These are phyloP conservation scores for Chymomyza caudatula DNA, from an alignment of 2,888 invertebrate species.

Conservation along the genomic window DNA sequence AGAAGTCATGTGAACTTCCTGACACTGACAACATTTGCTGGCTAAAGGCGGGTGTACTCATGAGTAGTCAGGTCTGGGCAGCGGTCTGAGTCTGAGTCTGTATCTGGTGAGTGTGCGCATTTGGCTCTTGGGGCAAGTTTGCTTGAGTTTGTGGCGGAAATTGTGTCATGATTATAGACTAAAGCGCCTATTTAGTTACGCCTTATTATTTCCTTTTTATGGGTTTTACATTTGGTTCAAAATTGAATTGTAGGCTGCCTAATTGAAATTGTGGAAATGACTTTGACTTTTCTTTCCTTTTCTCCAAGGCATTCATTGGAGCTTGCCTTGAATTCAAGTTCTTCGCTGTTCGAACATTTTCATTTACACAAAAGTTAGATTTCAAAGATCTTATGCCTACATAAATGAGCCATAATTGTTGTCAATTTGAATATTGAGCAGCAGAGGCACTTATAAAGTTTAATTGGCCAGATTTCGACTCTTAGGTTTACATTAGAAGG, in stretches of 20 bases:
- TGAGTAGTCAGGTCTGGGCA: not conserved
- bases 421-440: not conserved
- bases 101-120: conserved; percentile 4
- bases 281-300: conserved; percentile 39
- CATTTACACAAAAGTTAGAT: not conserved
- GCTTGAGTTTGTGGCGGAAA: conserved; percentile 51
- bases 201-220: conserved; percentile 64
- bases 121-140: conserved; percentile 3
- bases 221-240: conserved; percentile 18
- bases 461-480: not conserved
- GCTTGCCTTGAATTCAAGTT: conserved; percentile 39
- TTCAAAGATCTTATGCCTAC: conserved; percentile 14
- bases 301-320: conserved; percentile 38
- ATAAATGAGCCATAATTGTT: conserved; percentile 17
- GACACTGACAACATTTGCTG: conserved; percentile 33
- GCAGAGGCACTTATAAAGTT: not conserved
- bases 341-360: not conserved
- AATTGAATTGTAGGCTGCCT: conserved; percentile 56
- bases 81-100: not conserved
- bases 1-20: conserved; percentile 67
- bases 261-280: conserved; percentile 67
- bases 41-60: conserved; percentile 7
- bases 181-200: conserved; percentile 71
- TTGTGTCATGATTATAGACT: conserved; percentile 72
- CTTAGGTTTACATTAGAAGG: no score